These are phyloP conservation scores for Cantharis flavilabris DNA, from an alignment of 2,888 invertebrate species.

Conservation along the genomic window DNA sequence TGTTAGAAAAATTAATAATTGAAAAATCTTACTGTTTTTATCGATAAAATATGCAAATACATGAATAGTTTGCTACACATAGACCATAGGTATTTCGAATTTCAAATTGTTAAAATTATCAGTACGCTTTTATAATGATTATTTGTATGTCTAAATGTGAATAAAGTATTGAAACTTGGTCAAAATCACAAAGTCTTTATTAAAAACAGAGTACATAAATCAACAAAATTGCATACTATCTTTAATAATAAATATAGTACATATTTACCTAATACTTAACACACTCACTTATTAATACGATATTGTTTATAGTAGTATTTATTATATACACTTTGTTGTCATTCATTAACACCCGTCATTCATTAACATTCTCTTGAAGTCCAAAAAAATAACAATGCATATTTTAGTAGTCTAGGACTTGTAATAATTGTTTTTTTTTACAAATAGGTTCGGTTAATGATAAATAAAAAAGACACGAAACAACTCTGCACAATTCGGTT, in stretches of 20 bases:
- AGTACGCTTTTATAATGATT: not conserved
- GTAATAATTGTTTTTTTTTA: too few species aligned
- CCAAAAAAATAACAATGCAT: not conserved
- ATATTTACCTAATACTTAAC: not conserved
- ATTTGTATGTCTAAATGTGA: not conserved
- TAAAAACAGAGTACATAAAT: not conserved
- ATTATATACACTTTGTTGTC: not conserved
- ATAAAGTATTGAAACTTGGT: not conserved
- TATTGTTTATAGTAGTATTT: not conserved
- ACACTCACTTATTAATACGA: not conserved
- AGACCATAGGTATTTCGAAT: too few species aligned
- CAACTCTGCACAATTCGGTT: too few species aligned
- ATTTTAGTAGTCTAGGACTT: not conserved
- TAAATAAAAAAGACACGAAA: too few species aligned
- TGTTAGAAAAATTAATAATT: too few species aligned
- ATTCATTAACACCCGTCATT: not conserved
- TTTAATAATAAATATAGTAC: not conserved
- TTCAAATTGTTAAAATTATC: too few species aligned
- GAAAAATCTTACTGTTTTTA: too few species aligned
- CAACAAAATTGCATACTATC: not conserved
- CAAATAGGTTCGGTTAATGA: too few species aligned
- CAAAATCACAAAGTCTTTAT: not conserved
- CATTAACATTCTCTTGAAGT: too few species aligned
- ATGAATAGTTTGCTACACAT: too few species aligned
- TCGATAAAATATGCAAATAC: too few species aligned